These are phyloP conservation scores for Megaleporinus macrocephalus DNA, from an alignment of 2,113 vertebrate genomes.

Conservation along the genomic window DNA sequence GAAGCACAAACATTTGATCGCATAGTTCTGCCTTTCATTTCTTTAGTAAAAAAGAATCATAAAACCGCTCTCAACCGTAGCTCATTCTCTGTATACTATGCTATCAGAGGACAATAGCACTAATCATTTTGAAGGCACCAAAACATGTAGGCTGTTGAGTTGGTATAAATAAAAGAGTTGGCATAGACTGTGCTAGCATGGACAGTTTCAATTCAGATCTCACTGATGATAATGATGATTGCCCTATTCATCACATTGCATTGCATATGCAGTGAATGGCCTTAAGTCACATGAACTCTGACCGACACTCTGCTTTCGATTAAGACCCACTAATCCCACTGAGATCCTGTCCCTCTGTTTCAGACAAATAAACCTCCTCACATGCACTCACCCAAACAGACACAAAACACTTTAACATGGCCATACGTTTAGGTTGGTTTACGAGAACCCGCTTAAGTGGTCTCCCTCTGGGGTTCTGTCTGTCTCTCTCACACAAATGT, in stretches of 20 bases:
- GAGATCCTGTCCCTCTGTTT: background rate
- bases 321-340: constrained; percentile 28
- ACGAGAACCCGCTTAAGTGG: background rate
- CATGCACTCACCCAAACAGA: constrained; percentile 8
- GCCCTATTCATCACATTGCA: background rate
- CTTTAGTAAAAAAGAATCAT: no score
- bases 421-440: background rate
- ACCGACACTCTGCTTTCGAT: constrained; percentile 3
- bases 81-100: no score
- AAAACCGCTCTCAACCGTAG: no score
- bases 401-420: background rate
- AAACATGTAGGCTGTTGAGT: no score
- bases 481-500: background rate
- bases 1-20: no score
- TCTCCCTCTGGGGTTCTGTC: background rate
- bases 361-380: constrained; percentile 19
- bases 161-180: no score
- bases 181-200: no score
- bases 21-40: no score
- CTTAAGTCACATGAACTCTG: constrained; percentile 7
- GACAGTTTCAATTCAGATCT: no score
- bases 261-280: background rate
- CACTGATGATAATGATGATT: background rate
- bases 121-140: no score
- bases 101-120: no score